Conservation (phyloP, 2,113 vertebrate genomes). For the Clinocottus analis region DNA sequence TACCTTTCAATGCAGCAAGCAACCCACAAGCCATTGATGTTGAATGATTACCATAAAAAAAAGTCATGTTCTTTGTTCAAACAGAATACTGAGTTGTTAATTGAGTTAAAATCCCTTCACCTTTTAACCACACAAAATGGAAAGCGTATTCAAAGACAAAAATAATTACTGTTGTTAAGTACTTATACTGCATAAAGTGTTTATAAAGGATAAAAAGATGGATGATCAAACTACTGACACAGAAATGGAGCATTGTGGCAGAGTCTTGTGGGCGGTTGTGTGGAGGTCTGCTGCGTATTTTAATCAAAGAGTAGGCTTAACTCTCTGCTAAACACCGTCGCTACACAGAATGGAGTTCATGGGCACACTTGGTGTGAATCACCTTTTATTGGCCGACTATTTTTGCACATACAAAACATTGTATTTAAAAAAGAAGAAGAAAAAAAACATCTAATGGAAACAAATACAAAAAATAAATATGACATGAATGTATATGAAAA, state of each 20-base stretch:
- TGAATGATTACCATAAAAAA: conserved; percentile 8
- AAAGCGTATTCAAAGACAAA: background rate
- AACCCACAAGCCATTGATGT: background rate
- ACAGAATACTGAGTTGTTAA: background rate
- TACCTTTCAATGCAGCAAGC: conserved; percentile 10
- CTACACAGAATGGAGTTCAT: background rate
- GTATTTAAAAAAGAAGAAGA: background rate
- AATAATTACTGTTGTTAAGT: background rate
- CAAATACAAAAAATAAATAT: background rate
- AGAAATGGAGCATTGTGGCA: background rate
- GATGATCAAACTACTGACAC: background rate
- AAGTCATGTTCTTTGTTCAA: background rate
- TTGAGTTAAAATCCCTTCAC: background rate
- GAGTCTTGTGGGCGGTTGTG: background rate
- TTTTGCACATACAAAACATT: background rate
- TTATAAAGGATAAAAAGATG: background rate
- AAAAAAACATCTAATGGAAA: background rate
- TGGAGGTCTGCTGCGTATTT: conserved; percentile 6
- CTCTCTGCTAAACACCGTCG: background rate
- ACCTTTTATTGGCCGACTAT: background rate
- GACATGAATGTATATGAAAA: too few relatives aligned
- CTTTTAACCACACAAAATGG: background rate
- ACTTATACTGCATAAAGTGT: background rate
- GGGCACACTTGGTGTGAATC: background rate
- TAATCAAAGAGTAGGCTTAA: background rate